A percentile compares a stretch with the other conserved stretches of the same genome.
phyloP scores from a whole-genome alignment of 2,113 vertebrate species.

The Chrysochloris asiatica region DNA sequence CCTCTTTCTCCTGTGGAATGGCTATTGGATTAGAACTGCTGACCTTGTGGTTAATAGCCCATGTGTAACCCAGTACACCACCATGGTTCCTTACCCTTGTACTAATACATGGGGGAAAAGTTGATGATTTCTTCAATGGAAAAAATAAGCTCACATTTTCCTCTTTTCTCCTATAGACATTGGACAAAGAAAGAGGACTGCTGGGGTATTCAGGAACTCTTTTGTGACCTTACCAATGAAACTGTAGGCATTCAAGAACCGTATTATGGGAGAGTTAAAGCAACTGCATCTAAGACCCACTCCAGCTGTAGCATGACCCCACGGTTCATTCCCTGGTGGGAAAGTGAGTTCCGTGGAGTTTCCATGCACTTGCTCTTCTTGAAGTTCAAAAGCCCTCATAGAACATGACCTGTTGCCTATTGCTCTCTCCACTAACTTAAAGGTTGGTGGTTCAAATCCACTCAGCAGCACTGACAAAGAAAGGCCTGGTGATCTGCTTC shows the following conservation, averaged over 20 bases:
- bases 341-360: slow-evolving; percentile 78
- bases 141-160: neutral
- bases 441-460: neutral
- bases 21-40: too few species aligned
- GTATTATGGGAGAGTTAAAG: slow-evolving; percentile 82
- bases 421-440: neutral
- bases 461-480: neutral
- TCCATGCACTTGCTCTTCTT: neutral
- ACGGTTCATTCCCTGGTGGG: slow-evolving; percentile 83
- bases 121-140: rapidly evolving
- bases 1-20: too few species aligned
- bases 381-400: neutral
- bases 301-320: slow-evolving; percentile 79
- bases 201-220: slow-evolving; percentile 76
- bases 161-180: slow-evolving; percentile 43
- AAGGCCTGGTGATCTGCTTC: neutral
- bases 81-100: too few species aligned
- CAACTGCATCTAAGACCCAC: neutral
- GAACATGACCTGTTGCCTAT: neutral
- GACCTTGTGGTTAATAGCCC: too few species aligned
- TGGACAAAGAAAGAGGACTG: slow-evolving; percentile 83
- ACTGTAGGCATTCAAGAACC: slow-evolving; percentile 78
- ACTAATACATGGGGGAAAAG: neutral
- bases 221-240: slow-evolving; percentile 84
- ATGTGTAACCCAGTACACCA: too few species aligned